These are phyloP conservation scores for Oppia nitens DNA, from an alignment of 1,140 invertebrate genomes.

Conservation along the genomic window DNA sequence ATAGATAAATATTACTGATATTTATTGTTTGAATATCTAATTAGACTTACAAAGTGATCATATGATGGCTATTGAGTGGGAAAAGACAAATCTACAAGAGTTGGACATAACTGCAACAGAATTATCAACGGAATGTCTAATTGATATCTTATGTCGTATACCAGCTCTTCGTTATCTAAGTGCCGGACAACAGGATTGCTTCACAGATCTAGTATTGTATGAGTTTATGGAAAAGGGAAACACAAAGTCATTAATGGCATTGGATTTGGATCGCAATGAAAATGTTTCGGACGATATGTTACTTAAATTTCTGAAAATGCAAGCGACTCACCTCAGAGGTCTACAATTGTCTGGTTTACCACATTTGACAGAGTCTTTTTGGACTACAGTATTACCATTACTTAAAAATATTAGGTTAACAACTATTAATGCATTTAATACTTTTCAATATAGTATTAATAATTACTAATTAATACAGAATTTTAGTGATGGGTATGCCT, in stretches of 20 bases:
- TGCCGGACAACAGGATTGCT: constrained; percentile 89
- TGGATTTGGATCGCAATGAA: constrained; percentile 87
- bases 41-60: constrained; percentile 69
- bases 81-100: constrained; percentile 81
- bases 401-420: constrained; percentile 72
- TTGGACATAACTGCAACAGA: constrained; percentile 94
- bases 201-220: constrained; percentile 55
- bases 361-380: constrained; percentile 91
- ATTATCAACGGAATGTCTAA: constrained; percentile 76
- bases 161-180: constrained; percentile 73
- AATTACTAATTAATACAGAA: constrained; percentile 38
- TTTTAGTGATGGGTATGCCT: constrained; percentile 89
- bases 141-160: constrained; percentile 74
- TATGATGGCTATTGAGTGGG: constrained; percentile 92
- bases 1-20: background rate
- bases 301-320: constrained; percentile 69
- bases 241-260: constrained; percentile 58
- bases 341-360: constrained; percentile 84
- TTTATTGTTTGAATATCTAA: constrained; percentile 19
- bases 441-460: background rate
- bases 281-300: constrained; percentile 83
- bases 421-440: constrained; percentile 4
- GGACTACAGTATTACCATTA: constrained; percentile 75
- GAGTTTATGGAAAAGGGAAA: constrained; percentile 72
- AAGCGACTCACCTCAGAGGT: constrained; percentile 71